These are phyloP conservation scores for Ellobius talpinus DNA, from an alignment of 2,113 vertebrate species.

Conservation along the genomic window DNA sequence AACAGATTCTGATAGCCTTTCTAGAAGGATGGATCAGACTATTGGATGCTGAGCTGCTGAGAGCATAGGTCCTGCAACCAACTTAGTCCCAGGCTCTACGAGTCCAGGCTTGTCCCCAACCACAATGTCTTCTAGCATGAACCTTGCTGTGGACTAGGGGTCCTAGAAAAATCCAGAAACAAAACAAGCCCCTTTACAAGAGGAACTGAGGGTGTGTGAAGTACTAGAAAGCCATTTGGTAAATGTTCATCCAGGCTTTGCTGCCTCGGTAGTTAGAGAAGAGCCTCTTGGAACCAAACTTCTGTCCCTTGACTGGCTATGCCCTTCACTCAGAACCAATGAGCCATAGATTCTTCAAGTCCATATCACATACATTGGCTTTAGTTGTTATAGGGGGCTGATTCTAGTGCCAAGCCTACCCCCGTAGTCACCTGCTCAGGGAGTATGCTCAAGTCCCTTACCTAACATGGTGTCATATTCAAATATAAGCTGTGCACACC, in stretches of 20 bases:
- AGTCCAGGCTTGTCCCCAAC: background rate
- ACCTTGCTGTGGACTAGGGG: background rate
- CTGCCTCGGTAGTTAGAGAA: background rate
- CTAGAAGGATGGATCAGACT: no score
- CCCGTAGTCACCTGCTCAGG: background rate
- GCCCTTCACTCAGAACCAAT: no score
- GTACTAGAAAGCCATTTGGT: background rate
- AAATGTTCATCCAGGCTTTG: background rate
- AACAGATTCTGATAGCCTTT: background rate
- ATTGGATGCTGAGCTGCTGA: background rate
- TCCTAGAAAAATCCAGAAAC: background rate
- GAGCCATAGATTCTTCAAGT: background rate
- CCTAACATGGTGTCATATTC: background rate
- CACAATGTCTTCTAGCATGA: background rate
- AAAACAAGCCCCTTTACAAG: background rate
- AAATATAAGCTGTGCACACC: background rate
- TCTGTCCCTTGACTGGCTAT: background rate
- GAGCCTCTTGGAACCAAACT: background rate
- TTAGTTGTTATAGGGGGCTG: background rate
- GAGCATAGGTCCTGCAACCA: rapidly evolving
- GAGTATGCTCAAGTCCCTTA: no score
- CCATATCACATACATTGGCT: background rate
- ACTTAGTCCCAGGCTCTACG: rapidly evolving
- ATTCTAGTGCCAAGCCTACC: background rate
- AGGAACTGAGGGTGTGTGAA: background rate